Conservation (phyloP, 2,797 vertebrate genomes). For the Acanthornis magna region DNA sequence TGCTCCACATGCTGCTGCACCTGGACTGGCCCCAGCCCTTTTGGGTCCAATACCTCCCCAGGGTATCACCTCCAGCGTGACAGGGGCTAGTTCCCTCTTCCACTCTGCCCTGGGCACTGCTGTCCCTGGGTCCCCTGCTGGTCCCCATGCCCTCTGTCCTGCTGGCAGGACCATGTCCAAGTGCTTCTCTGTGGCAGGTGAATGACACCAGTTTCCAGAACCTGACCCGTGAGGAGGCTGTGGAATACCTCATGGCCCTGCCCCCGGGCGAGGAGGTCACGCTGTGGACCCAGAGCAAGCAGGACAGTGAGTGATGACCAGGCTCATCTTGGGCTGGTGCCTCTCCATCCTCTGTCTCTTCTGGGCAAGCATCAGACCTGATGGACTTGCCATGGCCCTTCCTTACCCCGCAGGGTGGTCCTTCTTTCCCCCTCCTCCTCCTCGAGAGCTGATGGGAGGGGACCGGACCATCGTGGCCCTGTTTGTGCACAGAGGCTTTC, state of each 20-base stretch:
- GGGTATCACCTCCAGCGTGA: neutral
- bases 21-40: neutral
- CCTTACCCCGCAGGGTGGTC: neutral
- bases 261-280: constrained; percentile 77
- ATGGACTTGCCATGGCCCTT: neutral
- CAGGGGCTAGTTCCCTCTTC: neutral
- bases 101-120: neutral
- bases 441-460: neutral
- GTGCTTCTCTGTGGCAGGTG: constrained; percentile 73
- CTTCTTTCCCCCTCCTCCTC: neutral
- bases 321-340: neutral
- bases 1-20: neutral
- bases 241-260: constrained; percentile 86
- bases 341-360: neutral
- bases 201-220: constrained; percentile 86
- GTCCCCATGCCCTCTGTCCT: accelerated
- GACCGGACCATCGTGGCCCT: neutral
- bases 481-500: neutral
- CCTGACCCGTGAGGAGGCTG: constrained; percentile 91
- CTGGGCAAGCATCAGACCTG: neutral
- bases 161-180: accelerated
- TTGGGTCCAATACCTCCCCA: neutral
- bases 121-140: neutral
- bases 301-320: constrained; percentile 85
- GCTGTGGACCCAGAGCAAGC: constrained; percentile 86